These are phyloP conservation scores for Zapornia atra DNA, from an alignment of 2,113 vertebrate genomes.

Conservation along the genomic window DNA sequence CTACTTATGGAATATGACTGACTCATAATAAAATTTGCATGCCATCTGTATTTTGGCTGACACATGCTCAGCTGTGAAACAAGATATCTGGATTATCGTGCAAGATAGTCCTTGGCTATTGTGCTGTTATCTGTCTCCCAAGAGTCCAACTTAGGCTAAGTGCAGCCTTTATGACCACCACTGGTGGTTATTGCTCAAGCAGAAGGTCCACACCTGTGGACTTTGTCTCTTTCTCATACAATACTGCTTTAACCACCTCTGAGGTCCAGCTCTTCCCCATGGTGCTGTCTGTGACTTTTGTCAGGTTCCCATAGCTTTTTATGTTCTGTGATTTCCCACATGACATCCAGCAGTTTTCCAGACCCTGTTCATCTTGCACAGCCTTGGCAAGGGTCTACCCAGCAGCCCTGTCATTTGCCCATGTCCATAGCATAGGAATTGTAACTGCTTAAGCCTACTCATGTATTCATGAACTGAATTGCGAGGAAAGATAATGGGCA, in stretches of 20 bases:
- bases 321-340: rapidly evolving
- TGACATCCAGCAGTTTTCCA: background rate
- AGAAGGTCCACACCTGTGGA: background rate
- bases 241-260: background rate
- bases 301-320: background rate
- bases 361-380: background rate
- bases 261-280: background rate
- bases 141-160: too few species aligned
- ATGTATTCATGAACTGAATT: rapidly evolving
- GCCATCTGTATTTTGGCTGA: too few species aligned
- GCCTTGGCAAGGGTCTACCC: background rate
- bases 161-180: too few species aligned
- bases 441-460: background rate
- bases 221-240: background rate
- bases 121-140: too few species aligned
- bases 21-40: too few species aligned
- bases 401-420: rapidly evolving
- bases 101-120: too few species aligned
- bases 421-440: background rate
- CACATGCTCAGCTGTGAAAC: too few species aligned
- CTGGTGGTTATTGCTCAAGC: too few species aligned
- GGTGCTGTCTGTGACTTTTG: background rate
- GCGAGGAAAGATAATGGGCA: background rate
- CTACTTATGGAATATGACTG: too few species aligned
- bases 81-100: too few species aligned